phyloP scores from a whole-genome alignment of 1,140 invertebrate species.

The Ceratina calcarata region DNA sequence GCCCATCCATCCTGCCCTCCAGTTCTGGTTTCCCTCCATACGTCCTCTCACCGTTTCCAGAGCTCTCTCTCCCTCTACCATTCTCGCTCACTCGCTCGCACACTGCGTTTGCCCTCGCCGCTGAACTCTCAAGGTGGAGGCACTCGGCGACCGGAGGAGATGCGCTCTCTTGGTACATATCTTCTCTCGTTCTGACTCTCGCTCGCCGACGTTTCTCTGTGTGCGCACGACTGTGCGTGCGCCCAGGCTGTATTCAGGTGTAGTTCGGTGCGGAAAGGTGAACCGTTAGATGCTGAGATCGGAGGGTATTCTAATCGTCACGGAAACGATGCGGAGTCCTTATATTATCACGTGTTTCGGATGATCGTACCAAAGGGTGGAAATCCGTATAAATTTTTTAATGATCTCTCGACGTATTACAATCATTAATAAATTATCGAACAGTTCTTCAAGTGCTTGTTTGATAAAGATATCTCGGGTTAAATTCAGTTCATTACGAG shows the following conservation, averaged over 20 bases:
- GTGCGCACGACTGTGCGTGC: conserved; percentile 1
- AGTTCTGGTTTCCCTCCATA: background rate
- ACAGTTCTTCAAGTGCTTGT: background rate
- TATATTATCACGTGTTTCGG: background rate
- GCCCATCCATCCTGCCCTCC: conserved; percentile 2
- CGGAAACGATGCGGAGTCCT: background rate
- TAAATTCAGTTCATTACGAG: conserved; percentile 1
- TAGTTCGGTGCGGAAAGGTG: background rate
- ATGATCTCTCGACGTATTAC: no score
- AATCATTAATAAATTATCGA: background rate
- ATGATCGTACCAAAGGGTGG: background rate
- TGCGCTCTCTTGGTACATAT: conserved; percentile 41
- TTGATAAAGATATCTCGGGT: background rate
- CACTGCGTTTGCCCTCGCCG: conserved; percentile 32
- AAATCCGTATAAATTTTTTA: background rate
- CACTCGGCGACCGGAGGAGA: conserved; percentile 62
- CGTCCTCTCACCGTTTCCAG: background rate
- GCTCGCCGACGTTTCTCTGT: conserved; percentile 12
- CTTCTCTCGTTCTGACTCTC: conserved; percentile 31
- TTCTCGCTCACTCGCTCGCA: conserved; percentile 25
- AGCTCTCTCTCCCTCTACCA: background rate
- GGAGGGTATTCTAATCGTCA: conserved; percentile 43
- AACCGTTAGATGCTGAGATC: conserved; percentile 47
- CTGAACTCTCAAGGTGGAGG: conserved; percentile 59
- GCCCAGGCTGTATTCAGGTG: background rate